These are phyloP conservation scores for Larimichthys crocea DNA, from an alignment of 2,113 vertebrate genomes.

Conservation along the genomic window DNA sequence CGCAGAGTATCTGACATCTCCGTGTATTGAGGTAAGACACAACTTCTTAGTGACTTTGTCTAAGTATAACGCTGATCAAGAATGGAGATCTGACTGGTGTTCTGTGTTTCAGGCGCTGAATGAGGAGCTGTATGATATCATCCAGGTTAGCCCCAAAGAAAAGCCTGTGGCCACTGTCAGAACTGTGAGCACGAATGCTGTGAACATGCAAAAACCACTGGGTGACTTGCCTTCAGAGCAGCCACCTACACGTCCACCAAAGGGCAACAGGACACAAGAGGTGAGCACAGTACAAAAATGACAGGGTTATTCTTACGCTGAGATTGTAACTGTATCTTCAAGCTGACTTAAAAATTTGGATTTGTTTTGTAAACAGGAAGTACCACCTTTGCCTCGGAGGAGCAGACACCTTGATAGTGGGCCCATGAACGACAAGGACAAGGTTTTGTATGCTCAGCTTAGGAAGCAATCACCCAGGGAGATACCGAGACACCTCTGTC, in stretches of 20 bases:
- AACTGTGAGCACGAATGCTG: constrained; percentile 21
- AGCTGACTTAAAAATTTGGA: constrained; percentile 8
- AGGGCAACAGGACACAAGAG: constrained; percentile 49
- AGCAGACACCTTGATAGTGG: constrained; percentile 42
- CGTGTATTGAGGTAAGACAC: constrained; percentile 82
- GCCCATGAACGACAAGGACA: constrained; percentile 35
- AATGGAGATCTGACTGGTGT: constrained; percentile 8
- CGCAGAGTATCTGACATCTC: constrained; percentile 85
- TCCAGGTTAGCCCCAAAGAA: constrained; percentile 68
- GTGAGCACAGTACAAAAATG: constrained; percentile 14
- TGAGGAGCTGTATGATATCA: constrained; percentile 81
- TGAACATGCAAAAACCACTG: constrained; percentile 46
- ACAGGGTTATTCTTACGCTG: not conserved
- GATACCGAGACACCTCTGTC: constrained; percentile 21
- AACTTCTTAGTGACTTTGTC: not conserved
- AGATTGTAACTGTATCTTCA: not conserved
- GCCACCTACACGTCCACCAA: constrained; percentile 63
- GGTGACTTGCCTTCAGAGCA: constrained; percentile 15
- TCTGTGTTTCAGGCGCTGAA: constrained; percentile 67
- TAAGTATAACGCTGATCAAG: not conserved
- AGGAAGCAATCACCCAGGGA: constrained; percentile 61
- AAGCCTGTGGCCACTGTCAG: constrained; percentile 48
- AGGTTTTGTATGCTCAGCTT: constrained; percentile 77
- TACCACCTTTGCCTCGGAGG: constrained; percentile 80
- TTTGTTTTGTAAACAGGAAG: constrained; percentile 50